Evolutionary conservation across 2,888 invertebrate genomes (phyloP).

Genomic region (Harmothoe impar): DNA sequence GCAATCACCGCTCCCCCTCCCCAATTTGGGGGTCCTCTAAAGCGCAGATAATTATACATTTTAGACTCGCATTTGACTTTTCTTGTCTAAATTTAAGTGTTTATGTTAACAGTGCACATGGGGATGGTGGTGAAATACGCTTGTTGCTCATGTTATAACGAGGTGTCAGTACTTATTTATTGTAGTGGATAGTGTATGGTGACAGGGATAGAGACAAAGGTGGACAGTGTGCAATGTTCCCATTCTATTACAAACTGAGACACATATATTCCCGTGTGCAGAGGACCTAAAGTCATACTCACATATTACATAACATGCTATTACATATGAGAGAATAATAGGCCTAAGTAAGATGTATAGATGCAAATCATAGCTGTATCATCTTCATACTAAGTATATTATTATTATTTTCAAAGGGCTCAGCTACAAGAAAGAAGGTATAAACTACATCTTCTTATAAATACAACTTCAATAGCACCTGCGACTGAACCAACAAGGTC

Average conservation of each 20-base stretch:
- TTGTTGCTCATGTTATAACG: not conserved
- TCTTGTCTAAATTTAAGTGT: not conserved
- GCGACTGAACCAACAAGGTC: too few relatives aligned
- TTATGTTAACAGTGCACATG: constrained; percentile 4
- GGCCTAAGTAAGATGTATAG: too few relatives aligned
- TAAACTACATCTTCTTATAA: too few relatives aligned
- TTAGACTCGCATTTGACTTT: constrained; percentile 25
- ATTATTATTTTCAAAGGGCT: too few relatives aligned
- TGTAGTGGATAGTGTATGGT: not conserved
- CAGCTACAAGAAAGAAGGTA: too few relatives aligned
- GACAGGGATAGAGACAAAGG: not conserved
- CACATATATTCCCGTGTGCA: too few relatives aligned
- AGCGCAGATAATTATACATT: constrained; percentile 30
- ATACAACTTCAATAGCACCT: too few relatives aligned
- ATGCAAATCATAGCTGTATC: too few relatives aligned
- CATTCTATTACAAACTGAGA: not conserved
- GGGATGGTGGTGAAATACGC: not conserved
- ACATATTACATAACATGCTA: too few relatives aligned
- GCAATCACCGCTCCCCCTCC: not conserved
- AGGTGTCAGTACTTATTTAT: constrained; percentile 1
- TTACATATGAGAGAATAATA: too few relatives aligned
- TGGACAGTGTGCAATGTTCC: not conserved
- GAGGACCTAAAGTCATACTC: too few relatives aligned
- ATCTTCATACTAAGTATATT: too few relatives aligned
- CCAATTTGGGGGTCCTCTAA: not conserved